Evolutionary conservation across 2,888 invertebrate genomes (phyloP), one percentile per base, ranked within the genome.

Genomic region (Orchesella flavescens): DNA sequence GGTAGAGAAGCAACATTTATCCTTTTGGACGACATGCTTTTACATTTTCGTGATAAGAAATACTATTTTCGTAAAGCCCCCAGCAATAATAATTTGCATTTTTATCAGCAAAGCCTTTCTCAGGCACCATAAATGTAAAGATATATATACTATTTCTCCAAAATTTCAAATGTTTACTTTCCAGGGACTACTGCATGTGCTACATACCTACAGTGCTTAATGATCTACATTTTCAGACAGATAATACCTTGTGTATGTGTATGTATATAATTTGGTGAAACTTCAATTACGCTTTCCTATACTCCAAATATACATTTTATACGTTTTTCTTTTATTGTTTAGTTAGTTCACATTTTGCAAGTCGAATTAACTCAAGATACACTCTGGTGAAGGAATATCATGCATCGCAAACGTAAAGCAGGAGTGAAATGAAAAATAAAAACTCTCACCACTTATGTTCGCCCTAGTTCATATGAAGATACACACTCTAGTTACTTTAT

Each of bases 81-180:
- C 12, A 49, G n/a, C 49, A 69, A 59, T 49, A 69, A 61, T 49
- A 69, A 77, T 77, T 77, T 77, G 49, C 77, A 77, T 77, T 77
- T 77, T 77, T 77, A 77, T 69, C 69, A 76, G 76, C 0, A 57
- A 59, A 1, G 19, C 65, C 53, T 65, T 34, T 12, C 72, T 17
- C 57, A 17, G 17, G 15, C 55, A 24, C 21, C 13, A 43, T n/a
- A 65, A 19, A 43, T 34, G 17, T 10, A 17, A 1, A 5, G 65
- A 9, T n/a, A n/a, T 53, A 34, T 4, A 34, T 4, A 34, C 7
- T 34, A 7, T 34, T 34, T 34, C 34, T 34, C 3, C 34, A 34
- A 34, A 34, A 34, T 7, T 34, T 7, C 34, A 34, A 34, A 34
- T 7, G 34, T 34, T 34, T 34, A 34, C 34, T 34, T 34, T 34